phyloP scores from a whole-genome alignment of 2,113 vertebrate genomes.

The Nothoprocta pentlandii region DNA sequence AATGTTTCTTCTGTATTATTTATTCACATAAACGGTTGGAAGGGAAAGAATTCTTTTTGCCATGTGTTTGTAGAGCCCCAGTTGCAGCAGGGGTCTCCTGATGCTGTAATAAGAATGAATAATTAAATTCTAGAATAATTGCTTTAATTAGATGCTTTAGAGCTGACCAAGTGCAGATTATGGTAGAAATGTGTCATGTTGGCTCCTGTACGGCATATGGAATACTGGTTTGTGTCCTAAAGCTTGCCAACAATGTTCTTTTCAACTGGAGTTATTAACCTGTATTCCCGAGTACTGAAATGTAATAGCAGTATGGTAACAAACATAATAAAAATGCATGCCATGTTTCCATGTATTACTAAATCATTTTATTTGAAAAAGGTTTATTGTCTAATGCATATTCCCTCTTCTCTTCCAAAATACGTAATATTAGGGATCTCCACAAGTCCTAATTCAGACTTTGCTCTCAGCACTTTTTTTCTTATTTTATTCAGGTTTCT shows the following conservation, averaged over 20 bases:
- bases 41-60: neutral
- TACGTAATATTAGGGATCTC: neutral
- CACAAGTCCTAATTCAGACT: neutral
- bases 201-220: neutral
- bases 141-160: constrained; percentile 42
- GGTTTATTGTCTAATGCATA: neutral
- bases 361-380: neutral
- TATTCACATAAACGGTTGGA: neutral
- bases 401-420: neutral
- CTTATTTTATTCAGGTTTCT: neutral
- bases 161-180: constrained; percentile 8
- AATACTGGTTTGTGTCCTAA: neutral
- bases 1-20: neutral
- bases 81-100: neutral
- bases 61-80: neutral
- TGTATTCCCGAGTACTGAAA: neutral
- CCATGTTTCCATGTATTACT: neutral
- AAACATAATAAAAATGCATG: neutral
- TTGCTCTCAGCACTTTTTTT: neutral
- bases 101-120: constrained; percentile 35
- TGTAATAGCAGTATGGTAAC: neutral
- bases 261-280: neutral
- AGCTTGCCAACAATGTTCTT: neutral
- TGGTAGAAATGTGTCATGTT: neutral
- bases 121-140: constrained; percentile 25